phyloP scores from a whole-genome alignment of 2,113 vertebrate species.

The Gorsachius goisagi region DNA sequence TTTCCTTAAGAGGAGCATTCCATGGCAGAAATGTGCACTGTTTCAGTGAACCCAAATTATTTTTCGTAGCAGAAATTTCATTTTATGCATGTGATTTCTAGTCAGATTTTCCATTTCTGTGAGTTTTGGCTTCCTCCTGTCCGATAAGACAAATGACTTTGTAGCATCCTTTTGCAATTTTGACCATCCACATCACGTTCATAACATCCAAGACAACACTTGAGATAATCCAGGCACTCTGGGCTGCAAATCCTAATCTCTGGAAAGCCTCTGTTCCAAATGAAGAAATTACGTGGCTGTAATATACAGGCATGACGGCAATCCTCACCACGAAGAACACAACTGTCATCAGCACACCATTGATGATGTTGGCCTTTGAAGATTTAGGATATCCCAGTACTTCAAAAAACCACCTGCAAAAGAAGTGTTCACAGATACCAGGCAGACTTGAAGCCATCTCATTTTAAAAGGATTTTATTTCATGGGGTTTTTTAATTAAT shows the following conservation, averaged over 20 bases:
- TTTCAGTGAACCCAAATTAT: conserved; percentile 35
- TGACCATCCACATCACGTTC: conserved; percentile 99
- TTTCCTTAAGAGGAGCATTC: conserved; percentile 48
- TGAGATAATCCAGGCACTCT: conserved; percentile 87
- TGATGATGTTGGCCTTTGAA: conserved; percentile 89
- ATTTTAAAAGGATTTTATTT: not conserved
- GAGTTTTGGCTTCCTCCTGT: conserved; percentile 67
- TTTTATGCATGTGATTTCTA: conserved; percentile 61
- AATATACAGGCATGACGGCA: conserved; percentile 88
- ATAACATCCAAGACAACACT: conserved; percentile 92
- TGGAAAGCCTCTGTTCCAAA: conserved; percentile 89
- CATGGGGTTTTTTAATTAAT: not conserved
- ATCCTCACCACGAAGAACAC: conserved; percentile 94
- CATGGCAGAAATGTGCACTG: conserved; percentile 52
- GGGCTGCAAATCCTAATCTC: conserved; percentile 80
- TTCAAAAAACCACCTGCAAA: conserved; percentile 98
- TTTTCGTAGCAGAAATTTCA: conserved; percentile 25
- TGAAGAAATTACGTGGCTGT: conserved; percentile 80
- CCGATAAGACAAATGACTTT: conserved; percentile 84
- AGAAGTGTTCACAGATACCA: conserved; percentile 43
- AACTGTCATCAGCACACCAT: conserved; percentile 91
- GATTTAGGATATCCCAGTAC: conserved; percentile 90
- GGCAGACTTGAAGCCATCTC: not conserved
- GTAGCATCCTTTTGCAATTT: conserved; percentile 91
- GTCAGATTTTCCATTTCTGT: conserved; percentile 89